phyloP scores from a whole-genome alignment of 2,888 invertebrate genomes.

The Callosobruchus maculatus region DNA sequence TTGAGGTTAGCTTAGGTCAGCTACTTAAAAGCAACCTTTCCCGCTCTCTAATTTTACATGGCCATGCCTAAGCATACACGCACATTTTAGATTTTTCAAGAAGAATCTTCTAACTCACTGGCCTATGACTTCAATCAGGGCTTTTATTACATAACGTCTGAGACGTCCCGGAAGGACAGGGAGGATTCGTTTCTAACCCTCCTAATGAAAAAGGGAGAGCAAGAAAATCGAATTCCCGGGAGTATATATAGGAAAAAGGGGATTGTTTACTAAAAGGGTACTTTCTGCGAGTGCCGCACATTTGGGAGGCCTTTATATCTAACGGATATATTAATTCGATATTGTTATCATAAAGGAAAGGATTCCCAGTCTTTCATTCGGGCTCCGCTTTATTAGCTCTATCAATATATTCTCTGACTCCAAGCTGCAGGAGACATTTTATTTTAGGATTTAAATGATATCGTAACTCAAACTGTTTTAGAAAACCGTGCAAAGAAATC shows the following conservation, averaged over 20 bases:
- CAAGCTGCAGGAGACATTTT: neutral
- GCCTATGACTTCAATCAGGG: neutral
- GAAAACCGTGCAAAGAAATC: too few relatives aligned
- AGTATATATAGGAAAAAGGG: neutral
- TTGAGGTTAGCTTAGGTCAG: too few relatives aligned
- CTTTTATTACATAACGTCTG: neutral
- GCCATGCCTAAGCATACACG: too few relatives aligned
- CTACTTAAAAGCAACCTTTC: too few relatives aligned
- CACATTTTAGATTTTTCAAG: too few relatives aligned
- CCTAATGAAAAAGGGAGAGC: neutral
- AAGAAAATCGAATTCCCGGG: neutral
- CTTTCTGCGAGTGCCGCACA: neutral
- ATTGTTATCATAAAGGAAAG: neutral
- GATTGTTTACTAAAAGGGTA: neutral
- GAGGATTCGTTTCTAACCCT: neutral
- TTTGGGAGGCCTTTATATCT: neutral
- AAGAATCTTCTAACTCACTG: neutral
- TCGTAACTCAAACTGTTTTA: too few relatives aligned
- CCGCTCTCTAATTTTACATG: too few relatives aligned
- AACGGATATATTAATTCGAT: neutral
- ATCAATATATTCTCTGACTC: neutral
- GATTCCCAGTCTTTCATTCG: neutral
- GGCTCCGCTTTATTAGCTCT: neutral
- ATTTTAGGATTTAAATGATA: too few relatives aligned
- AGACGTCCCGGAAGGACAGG: neutral